These are phyloP conservation scores for Chromobotia macracanthus DNA, from an alignment of 2,797 vertebrate species.

Conservation along the genomic window DNA sequence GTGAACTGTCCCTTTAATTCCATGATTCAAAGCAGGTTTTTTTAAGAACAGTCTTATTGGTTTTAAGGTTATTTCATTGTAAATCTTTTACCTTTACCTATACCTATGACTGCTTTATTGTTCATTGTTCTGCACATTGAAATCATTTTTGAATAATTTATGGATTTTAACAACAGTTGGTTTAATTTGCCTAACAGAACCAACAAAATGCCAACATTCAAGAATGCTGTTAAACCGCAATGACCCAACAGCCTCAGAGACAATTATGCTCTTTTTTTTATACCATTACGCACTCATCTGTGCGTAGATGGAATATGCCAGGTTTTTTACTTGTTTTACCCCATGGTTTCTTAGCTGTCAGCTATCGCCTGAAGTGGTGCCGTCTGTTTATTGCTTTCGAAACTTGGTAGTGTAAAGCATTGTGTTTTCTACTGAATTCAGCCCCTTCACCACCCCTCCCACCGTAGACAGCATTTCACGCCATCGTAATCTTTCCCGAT, in stretches of 20 bases:
- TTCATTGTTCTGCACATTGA: neutral
- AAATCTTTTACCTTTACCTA: neutral
- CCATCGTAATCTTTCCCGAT: conserved; percentile 42
- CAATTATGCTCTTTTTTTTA: conserved; percentile 10
- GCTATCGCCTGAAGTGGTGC: no score
- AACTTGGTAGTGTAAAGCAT: conserved; percentile 11
- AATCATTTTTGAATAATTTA: neutral
- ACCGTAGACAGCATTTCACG: conserved; percentile 20
- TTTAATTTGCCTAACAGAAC: neutral
- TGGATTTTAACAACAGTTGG: no score
- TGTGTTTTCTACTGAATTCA: conserved; percentile 1
- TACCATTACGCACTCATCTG: conserved; percentile 31
- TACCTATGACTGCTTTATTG: neutral
- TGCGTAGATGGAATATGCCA: neutral
- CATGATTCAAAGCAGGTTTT: neutral
- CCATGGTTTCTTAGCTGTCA: no score
- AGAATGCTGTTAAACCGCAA: neutral
- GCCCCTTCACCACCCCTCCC: conserved; percentile 2
- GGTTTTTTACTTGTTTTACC: no score
- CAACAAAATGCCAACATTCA: neutral
- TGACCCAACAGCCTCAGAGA: neutral
- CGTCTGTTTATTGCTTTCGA: no score
- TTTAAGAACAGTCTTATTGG: neutral
- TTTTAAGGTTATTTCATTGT: neutral
- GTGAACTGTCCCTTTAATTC: neutral